Evolutionary conservation across 2,888 invertebrate genomes (phyloP), one percentile per base, ranked within the genome.

Genomic region (Drosophila prolongata): DNA sequence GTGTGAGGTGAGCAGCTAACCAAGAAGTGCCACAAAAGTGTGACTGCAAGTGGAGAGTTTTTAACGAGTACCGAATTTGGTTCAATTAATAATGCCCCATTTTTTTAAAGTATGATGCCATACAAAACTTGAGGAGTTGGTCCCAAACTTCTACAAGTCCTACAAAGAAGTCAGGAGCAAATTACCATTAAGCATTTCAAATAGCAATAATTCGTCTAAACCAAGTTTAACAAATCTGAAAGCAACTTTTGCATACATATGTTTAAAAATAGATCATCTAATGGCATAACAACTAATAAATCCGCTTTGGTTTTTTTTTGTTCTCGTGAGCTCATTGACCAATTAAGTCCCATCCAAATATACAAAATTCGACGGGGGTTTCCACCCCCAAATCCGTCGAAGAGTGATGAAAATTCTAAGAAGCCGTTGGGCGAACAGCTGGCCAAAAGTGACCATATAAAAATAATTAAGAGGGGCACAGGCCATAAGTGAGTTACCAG

Each of bases 1-100:
- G 73, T 65, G 75, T 50, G 57, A 58, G 62, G 34, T 16, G 43
- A 61, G 50, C 64, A 62, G 50, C 60, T 40, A 52, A 67, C 66
- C 65, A 74, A 78, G 74, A 82, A 74, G 78, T 69, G 50, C 69
- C 50, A 61, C 38, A 77, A 70, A 54, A 30, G 50, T 44, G 16
- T 9, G 52, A 8, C 53, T 34, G 14, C 44, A 42, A 59, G 62
- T 19, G 38, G 16, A 24, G 38, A 14, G 30, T 19, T 62, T 44
- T 42, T 61, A 30, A 6, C 43, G 42, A 43, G 6, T 50, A 16
- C 59, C 30, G 27, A n/a, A 35, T 43, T 49, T 42, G 10, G 24
- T 10, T 14, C n/a, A 42, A 61, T 24, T 43, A 34, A 47, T 30
- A 35, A 35, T 38, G 35, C 35, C 11, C 9, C 9, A 0, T 11